Base-by-base conservation (phyloP, 2,888 invertebrate genomes). In the Ormyrus rosae region DNA sequence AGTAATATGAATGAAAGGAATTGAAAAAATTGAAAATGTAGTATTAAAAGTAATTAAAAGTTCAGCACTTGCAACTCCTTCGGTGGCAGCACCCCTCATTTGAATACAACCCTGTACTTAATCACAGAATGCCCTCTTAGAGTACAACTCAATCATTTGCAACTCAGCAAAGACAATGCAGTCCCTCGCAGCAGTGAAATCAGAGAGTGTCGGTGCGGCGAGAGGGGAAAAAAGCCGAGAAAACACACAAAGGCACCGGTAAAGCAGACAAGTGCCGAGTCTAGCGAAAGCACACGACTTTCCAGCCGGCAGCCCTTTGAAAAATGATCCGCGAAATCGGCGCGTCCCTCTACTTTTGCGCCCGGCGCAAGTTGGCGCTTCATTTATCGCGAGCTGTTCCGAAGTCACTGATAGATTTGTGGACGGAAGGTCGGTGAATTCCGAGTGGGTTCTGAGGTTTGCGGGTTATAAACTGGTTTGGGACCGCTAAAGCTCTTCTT, bases 271-370 rank as follows among this genome's bases (percentile, higher is more conserved):
- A 50, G 34, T 19, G 19, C 19, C 45, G 51, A 46, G 58, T 19
- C 53, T 51, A 63, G 65, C 67, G 78, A 78, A 72, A 78, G 68
- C 78, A 78, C 68, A 78, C 68, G 68, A 19, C 56, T 61, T 78
- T 64, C 70, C 5, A 69, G 3, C 50, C 19, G 13, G 10, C n/a
- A 5, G 48, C n/a, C 19, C 60, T 46, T 71, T 78, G 78, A 78
- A 78, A 73, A 78, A 78, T 68, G 78, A 68, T 34, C 72, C 78
- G 78, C 67, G 70, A 77, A 77, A 77, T 70, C 64, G 77, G 58
- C 64, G 63, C 60, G 58, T 75, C 74, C n/a, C 53, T 71, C 55
- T 46, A 7, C 19, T 34, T 55, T 65, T 51, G 58, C 65, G 50
- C 58, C 11, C 34, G 19, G 19, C 19, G 19, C 19, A 19, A 19